Conservation (phyloP, 2,113 vertebrate genomes). For the Lepus europaeus region DNA sequence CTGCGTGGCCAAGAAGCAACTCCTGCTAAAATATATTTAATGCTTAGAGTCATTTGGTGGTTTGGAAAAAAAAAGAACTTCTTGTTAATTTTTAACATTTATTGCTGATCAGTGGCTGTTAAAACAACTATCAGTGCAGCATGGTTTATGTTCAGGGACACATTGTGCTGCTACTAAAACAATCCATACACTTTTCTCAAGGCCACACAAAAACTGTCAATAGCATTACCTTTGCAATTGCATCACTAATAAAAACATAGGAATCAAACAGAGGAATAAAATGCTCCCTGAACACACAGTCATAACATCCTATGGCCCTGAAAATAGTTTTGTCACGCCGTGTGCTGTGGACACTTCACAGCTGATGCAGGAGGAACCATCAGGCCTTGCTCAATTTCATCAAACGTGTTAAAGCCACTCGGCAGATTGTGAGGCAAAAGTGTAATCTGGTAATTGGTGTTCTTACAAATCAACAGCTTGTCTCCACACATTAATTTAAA, state of each 20-base stretch:
- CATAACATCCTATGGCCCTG: slow-evolving; percentile 7
- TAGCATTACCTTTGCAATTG: slow-evolving; percentile 51
- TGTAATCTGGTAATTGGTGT: slow-evolving; percentile 71
- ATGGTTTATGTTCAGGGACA: slow-evolving; percentile 72
- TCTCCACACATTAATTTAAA: slow-evolving; percentile 62
- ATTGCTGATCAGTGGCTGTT: slow-evolving; percentile 79
- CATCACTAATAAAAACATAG: slow-evolving; percentile 54
- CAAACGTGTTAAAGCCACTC: slow-evolving; percentile 37
- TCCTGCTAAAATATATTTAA: slow-evolving; percentile 80
- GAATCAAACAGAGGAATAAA: slow-evolving; percentile 64
- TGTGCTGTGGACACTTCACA: neutral
- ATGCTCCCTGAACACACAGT: slow-evolving; percentile 18
- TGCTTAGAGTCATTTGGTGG: slow-evolving; percentile 78
- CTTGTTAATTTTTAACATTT: slow-evolving; percentile 87
- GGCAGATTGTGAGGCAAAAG: slow-evolving; percentile 9
- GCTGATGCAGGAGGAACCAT: neutral
- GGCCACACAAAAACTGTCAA: slow-evolving; percentile 57
- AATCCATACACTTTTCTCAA: slow-evolving; percentile 68
- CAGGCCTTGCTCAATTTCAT: slow-evolving; percentile 13
- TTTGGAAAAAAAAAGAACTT: slow-evolving; percentile 76
- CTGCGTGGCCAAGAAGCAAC: slow-evolving; percentile 72
- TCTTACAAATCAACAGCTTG: slow-evolving; percentile 72
- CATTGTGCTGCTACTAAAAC: neutral
- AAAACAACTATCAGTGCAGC: slow-evolving; percentile 54
- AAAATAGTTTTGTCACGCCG: slow-evolving; percentile 23